Base-by-base conservation (phyloP, 1,140 invertebrate species). In the Drosophila yakuba region DNA sequence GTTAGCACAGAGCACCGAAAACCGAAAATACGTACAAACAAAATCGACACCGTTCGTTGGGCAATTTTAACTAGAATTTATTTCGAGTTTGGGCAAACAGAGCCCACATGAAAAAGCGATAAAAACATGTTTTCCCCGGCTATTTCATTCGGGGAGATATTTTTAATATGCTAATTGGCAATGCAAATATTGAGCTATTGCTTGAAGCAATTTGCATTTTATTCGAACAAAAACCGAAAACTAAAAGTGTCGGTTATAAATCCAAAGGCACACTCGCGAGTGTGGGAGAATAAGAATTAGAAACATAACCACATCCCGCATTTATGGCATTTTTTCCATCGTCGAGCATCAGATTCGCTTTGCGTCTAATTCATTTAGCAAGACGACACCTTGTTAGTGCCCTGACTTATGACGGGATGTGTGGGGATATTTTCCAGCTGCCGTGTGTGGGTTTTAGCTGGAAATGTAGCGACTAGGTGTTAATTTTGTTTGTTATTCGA, bases 401-500 rank as follows among this genome's bases (percentile, higher is more conserved):
- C 48, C 62, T 61, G 69, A 85, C 63, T 78, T 86, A 63, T 71
- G 55, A n/a, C 52, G 57, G 43, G 51, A 23, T 23, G 60, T 17
- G 28, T 51, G 72, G 72, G 60, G 73, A 51, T 39, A 41, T 20
- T 51, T 28, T 51, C 17, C 44, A 20, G 41, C 20, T 54, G 71
- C 54, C 41, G 2, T 43, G 47, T 52, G 62, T 63, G 57, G 55
- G 55, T 57, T 85, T 89, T 89, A 84, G 64, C 80, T 84, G 73
- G 84, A 89, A 89, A 74, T 84, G 74, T 89, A 64, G 77, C 84
- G 74, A 80, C 77, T 84, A 89, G 77, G 80, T 89, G 84, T 89
- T 84, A 89, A 89, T 89, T 90, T 74, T 68, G 68, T 78, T 76
- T 86, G 75, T 77, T 73, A 59, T 67, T 43, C 44, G 38, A 38